phyloP scores from a whole-genome alignment of 2,113 vertebrate species.

The Misgurnus anguillicaudatus region DNA sequence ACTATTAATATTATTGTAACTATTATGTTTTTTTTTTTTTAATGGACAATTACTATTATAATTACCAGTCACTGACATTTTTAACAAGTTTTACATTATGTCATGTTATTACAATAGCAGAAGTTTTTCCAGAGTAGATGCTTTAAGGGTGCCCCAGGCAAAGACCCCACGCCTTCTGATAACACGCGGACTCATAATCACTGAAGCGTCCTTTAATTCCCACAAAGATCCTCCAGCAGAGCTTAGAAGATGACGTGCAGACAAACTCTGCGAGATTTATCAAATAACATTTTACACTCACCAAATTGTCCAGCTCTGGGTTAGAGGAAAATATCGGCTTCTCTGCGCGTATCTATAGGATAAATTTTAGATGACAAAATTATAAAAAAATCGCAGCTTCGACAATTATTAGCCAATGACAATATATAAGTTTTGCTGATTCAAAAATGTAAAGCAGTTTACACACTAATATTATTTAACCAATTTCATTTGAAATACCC shows the following conservation, averaged over 20 bases:
- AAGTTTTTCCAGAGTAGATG: slow-evolving; percentile 27
- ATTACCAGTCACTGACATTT: neutral
- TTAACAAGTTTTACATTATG: neutral
- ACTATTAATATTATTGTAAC: too few species aligned
- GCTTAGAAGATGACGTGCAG: neutral
- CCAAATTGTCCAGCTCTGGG: slow-evolving; percentile 92
- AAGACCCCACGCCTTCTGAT: slow-evolving; percentile 37
- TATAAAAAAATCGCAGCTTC: neutral
- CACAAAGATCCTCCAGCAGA: slow-evolving; percentile 1
- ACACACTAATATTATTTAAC: too few species aligned
- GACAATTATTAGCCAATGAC: too few species aligned
- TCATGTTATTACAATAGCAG: slow-evolving; percentile 31
- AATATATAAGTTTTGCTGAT: too few species aligned
- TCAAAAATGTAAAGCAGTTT: too few species aligned
- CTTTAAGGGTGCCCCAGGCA: slow-evolving; percentile 48
- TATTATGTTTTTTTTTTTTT: too few species aligned
- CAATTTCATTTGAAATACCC: too few species aligned
- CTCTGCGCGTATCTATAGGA: slow-evolving; percentile 84
- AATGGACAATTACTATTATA: neutral
- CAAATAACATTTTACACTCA: slow-evolving; percentile 64
- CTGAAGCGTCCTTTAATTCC: slow-evolving; percentile 16
- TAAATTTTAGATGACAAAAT: slow-evolving; percentile 1
- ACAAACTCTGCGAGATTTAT: neutral
- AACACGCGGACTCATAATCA: slow-evolving; percentile 47
- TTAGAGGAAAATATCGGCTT: slow-evolving; percentile 93